Evolutionary conservation across 2,888 invertebrate species (phyloP), one percentile per base, ranked within the genome.

Genomic region (Acholoe squamosa): DNA sequence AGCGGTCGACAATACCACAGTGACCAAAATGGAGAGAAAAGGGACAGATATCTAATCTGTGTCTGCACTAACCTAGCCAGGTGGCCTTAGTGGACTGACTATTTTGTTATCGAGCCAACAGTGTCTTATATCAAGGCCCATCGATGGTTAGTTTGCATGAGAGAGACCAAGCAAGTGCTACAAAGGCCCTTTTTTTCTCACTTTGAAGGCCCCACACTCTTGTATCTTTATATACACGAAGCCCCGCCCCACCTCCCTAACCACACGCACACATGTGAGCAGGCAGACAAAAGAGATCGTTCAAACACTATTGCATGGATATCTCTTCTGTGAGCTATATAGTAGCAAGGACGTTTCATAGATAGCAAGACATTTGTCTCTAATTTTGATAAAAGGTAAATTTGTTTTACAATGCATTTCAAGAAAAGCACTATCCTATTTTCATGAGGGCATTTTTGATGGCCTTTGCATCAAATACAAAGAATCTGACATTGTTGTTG

Each of bases 31-130:
- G 61, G 61, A 61, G 22, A 61, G n/a, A 61, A 14, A 19, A 3
- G 25, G n/a, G 1, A 28, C 28, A 25, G 1, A 71, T 71, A 28
- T 71, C 71, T 71, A 71, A 71, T 71, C 71, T 71, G 3, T 28
- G 31, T 28, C 31, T 14, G 71, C 25, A 22, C 25, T 28, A 71
- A 25, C 31, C 5, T 28, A 71, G 28, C 71, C 71, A n/a, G 25
- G 28, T 14, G 71, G 25, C 71, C 71, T 71, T 71, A 28, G 71
- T 28, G 71, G 25, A 25, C 31, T 22, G 14, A 28, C 71, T 71
- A 71, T 71, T 71, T 71, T 71, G 71, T 71, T 71, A 71, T 71
- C 71, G 71, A 71, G 71, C 71, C 71, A n/a, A 71, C 71, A 3
- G 71, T 71, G 71, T 71, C 71, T 71, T 28, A 25, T 28, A 3